These are phyloP conservation scores for Phylloscopus trochiloides DNA, from an alignment of 2,113 vertebrate species.

Conservation along the genomic window DNA sequence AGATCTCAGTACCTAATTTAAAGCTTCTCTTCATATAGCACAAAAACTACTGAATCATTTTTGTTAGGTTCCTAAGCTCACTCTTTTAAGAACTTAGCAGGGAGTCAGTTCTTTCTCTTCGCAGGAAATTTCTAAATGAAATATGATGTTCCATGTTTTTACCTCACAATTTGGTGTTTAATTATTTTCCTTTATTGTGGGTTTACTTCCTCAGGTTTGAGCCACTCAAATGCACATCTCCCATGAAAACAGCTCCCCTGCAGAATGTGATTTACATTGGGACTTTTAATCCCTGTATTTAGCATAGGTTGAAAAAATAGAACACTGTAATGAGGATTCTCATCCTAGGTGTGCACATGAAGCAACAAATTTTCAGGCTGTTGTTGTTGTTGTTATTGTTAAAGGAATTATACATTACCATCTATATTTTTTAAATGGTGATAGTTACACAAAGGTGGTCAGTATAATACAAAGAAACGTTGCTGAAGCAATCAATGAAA, in stretches of 20 bases:
- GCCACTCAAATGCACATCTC: background rate
- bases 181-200: background rate
- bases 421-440: background rate
- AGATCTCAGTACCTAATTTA: background rate
- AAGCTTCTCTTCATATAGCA: background rate
- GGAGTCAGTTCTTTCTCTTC: background rate
- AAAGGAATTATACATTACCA: background rate
- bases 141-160: background rate
- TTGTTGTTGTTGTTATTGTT: background rate
- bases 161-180: background rate
- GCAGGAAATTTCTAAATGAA: background rate
- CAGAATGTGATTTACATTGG: background rate
- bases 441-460: background rate
- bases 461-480: background rate
- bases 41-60: background rate
- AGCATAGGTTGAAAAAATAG: background rate
- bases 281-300: background rate
- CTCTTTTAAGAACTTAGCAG: background rate
- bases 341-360: background rate
- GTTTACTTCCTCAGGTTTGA: background rate
- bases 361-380: background rate
- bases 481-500: background rate
- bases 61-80: background rate
- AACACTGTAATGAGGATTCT: background rate
- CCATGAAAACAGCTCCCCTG: rapidly evolving